Base-by-base conservation (phyloP, 1,140 invertebrate species). In the Neelides sp. region DNA sequence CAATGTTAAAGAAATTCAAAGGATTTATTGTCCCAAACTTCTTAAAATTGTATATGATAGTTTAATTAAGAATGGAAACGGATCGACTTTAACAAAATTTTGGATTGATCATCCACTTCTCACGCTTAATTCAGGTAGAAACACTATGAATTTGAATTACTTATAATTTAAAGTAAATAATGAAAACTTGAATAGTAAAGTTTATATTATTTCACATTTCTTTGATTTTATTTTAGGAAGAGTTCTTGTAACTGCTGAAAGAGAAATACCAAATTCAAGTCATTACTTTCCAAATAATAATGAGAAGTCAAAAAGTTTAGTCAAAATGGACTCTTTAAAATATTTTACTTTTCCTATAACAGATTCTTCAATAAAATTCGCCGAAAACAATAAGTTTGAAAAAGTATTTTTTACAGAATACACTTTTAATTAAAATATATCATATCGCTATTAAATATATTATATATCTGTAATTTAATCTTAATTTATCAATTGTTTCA, bases 61-160 rank as follows among this genome's bases (percentile, higher is more conserved):
- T 30, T 46, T 52, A 15, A 26, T 46, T 19, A 19, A 27, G 23
- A 37, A 52, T 23, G 26, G 34, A 10, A 46, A 40, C n/a, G 4
- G 26, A 10, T 44, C 50, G n/a, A n/a, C n/a, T n/a, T n/a, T n/a
- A 19, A 46, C 39, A 20, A 37, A 39, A 10, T 37, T 52, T 0
- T 52, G 42, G 42, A 39, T 52, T 13, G 50, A 52, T n/a, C 42
- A 52, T 15, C 50, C 50, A 3, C 26, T 52, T 3, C 19, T 52
- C 1, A 40, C 43, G 10, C 12, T 39, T 46, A 23, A 26, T 37
- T 46, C 20, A n/a, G 30, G 26, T 15, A 40, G 26, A 40, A 44
- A 32, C 2, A 42, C 27, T 23, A 19, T 7, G 7, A 12, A 42
- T 22, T 20, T 4, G 17, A 4, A 20, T 3, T 47, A 32, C 12